Conservation (phyloP, 2,113 vertebrate genomes). For the Alligator sinensis region DNA sequence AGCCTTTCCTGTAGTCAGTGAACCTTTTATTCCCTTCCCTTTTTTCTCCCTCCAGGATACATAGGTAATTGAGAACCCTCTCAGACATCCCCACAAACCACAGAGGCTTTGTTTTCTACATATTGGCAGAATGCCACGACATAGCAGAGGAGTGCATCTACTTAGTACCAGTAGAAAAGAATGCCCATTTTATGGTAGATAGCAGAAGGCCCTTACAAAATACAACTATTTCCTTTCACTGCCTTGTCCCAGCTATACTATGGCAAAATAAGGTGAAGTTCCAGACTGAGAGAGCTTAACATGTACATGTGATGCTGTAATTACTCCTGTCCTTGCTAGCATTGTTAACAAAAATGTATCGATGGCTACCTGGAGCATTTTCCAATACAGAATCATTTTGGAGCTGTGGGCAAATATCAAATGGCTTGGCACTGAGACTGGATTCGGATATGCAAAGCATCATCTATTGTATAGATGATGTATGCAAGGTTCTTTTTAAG, state of each 20-base stretch:
- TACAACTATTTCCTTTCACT: neutral
- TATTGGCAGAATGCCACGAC: accelerated
- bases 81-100: neutral
- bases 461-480: neutral
- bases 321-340: neutral
- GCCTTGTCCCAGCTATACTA: conserved; percentile 12
- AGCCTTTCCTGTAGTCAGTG: neutral
- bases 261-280: neutral
- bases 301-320: neutral
- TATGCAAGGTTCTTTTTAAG: neutral
- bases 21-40: neutral
- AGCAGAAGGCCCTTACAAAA: neutral
- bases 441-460: conserved; percentile 21
- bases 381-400: neutral
- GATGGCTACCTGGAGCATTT: neutral
- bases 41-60: neutral
- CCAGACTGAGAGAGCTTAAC: neutral
- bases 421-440: neutral
- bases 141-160: neutral
- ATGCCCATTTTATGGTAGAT: neutral
- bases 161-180: neutral
- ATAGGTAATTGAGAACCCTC: neutral
- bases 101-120: neutral
- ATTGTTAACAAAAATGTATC: neutral
- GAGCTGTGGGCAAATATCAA: neutral